phyloP scores from a whole-genome alignment of 2,888 invertebrate genomes.

The Galerucella pusilla region DNA sequence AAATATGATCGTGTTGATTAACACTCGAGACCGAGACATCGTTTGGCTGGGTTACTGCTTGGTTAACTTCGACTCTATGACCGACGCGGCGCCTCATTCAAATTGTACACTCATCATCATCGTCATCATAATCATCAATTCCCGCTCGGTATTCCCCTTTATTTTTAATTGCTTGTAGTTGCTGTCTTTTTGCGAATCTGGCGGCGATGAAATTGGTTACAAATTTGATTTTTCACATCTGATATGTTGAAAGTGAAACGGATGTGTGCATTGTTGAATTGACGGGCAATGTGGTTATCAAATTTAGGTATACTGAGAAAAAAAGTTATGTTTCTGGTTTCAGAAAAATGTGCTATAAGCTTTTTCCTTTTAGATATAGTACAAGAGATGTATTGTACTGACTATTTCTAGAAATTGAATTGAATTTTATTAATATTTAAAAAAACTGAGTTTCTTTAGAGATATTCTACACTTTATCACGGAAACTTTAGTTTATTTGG shows the following conservation, averaged over 20 bases:
- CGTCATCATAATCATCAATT: conserved; percentile 15
- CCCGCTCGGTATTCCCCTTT: background rate
- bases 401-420: too few species aligned
- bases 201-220: background rate
- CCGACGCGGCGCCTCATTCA: conserved; percentile 28
- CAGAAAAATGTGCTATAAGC: too few species aligned
- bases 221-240: background rate
- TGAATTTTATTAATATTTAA: too few species aligned
- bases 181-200: background rate
- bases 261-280: background rate
- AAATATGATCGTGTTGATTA: conserved; percentile 61
- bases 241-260: background rate
- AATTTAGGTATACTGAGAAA: conserved; percentile 4
- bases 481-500: too few species aligned
- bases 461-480: too few species aligned
- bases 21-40: conserved; percentile 54
- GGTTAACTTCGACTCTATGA: conserved; percentile 26
- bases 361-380: too few species aligned
- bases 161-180: conserved; percentile 11
- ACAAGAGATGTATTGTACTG: too few species aligned
- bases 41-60: conserved; percentile 30
- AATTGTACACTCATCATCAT: background rate
- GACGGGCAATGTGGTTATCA: background rate
- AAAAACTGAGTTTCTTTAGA: too few species aligned
- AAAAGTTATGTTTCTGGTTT: too few species aligned